Percentiles rank a stretch among this genome's conserved stretches.
Conservation (phyloP, 2,888 invertebrate species). For the Romanomermis culicivorax region DNA sequence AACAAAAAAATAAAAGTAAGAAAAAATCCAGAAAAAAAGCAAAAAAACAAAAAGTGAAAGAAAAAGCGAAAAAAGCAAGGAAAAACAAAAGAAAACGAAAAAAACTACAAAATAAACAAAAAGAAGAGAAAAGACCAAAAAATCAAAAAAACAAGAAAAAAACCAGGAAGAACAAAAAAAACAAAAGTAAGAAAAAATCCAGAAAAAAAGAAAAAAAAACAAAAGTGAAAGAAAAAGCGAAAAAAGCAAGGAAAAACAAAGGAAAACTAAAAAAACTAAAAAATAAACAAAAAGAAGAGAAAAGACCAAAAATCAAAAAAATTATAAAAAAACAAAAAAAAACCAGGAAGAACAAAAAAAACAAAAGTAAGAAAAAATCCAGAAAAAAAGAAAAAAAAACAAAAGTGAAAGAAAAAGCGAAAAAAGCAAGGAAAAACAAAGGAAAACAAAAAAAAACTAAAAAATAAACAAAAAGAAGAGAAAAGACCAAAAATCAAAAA, state of each 20-base stretch:
- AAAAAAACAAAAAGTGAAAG: background rate
- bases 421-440: too few species aligned
- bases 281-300: too few species aligned
- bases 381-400: too few species aligned
- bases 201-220: background rate
- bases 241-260: background rate
- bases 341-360: too few species aligned
- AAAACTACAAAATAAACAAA: background rate
- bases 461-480: too few species aligned
- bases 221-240: background rate
- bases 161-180: background rate
- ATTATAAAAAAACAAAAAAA: too few species aligned
- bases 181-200: background rate
- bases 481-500: too few species aligned
- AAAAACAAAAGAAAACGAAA: background rate
- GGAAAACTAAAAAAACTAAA: background rate
- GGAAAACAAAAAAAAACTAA: too few species aligned
- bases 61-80: background rate
- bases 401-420: too few species aligned
- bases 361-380: too few species aligned
- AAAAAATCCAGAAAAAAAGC: background rate
- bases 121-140: too few species aligned
- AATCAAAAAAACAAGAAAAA: background rate
- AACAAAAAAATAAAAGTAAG: constrained; percentile 39
- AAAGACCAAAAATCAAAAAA: too few species aligned